Conservation (phyloP, 1,140 invertebrate genomes). For the Lasioglossum baleicum region DNA sequence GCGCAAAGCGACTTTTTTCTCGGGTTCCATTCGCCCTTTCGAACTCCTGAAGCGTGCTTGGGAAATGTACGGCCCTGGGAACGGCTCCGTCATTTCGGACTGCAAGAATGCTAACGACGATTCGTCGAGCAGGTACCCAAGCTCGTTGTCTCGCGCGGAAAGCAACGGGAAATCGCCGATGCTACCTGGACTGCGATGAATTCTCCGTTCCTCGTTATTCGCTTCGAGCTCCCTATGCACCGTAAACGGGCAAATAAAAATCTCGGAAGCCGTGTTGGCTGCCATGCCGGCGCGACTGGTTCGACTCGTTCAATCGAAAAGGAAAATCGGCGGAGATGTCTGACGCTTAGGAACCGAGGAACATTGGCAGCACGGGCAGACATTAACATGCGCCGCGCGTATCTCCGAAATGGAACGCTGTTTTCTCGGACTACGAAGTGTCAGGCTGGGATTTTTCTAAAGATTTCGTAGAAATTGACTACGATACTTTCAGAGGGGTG, state of each 20-base stretch:
- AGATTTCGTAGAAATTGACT: no score
- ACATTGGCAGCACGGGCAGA: no score
- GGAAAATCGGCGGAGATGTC: background rate
- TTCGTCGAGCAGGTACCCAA: no score
- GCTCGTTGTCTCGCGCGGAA: constrained; percentile 30
- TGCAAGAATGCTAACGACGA: constrained; percentile 24
- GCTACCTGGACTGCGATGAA: background rate
- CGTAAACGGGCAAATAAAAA: background rate
- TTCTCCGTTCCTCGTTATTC: constrained; percentile 7
- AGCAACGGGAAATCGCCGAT: constrained; percentile 15
- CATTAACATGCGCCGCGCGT: no score
- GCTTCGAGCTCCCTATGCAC: background rate
- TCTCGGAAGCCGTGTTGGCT: background rate
- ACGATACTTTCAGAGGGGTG: no score
- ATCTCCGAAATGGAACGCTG: no score
- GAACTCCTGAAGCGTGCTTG: constrained; percentile 24
- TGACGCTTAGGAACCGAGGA: no score
- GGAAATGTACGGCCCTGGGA: constrained; percentile 47
- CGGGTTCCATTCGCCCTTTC: background rate
- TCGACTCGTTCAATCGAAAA: background rate
- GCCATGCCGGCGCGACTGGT: background rate
- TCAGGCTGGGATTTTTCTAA: no score
- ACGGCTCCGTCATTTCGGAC: constrained; percentile 31
- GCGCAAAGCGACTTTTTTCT: constrained; percentile 29
- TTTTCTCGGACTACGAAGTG: no score